These are phyloP conservation scores for Oncorhynchus kisutch DNA, from an alignment of 2,113 vertebrate species.

Conservation along the genomic window DNA sequence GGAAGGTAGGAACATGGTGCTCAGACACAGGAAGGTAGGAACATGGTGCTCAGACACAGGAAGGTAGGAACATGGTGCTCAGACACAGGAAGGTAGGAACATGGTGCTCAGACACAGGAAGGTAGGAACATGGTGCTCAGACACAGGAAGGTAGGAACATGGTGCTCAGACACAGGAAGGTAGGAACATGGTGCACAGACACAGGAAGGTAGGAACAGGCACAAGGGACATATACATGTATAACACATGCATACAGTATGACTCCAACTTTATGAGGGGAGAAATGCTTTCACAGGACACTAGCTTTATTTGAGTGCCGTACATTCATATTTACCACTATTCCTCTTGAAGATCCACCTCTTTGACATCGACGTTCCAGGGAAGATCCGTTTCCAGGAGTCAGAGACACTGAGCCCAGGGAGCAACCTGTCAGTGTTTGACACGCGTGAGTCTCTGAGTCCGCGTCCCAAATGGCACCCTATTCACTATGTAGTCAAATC, in stretches of 20 bases:
- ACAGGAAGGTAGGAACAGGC: conserved; percentile 83
- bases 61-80: conserved; percentile 84
- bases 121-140: conserved; percentile 84
- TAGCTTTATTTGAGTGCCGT: not conserved
- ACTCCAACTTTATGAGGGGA: no score
- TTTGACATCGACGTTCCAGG: conserved; percentile 95
- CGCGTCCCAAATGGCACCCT: no score
- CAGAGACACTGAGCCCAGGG: conserved; percentile 88
- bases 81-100: conserved; percentile 90
- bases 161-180: conserved; percentile 92
- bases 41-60: conserved; percentile 85
- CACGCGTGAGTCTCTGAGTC: conserved; percentile 78
- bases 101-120: conserved; percentile 90
- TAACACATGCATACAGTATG: no score
- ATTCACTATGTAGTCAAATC: no score
- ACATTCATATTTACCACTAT: not conserved
- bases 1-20: conserved; percentile 86
- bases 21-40: conserved; percentile 91
- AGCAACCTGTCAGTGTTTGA: conserved; percentile 86
- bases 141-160: conserved; percentile 87
- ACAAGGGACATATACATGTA: no score
- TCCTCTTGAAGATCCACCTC: conserved; percentile 85
- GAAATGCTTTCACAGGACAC: not conserved
- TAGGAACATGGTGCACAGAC: conserved; percentile 81
- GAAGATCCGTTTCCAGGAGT: conserved; percentile 95